phyloP scores from a whole-genome alignment of 64 coral and sea anemone genomes.

The Anthopleura sola region DNA sequence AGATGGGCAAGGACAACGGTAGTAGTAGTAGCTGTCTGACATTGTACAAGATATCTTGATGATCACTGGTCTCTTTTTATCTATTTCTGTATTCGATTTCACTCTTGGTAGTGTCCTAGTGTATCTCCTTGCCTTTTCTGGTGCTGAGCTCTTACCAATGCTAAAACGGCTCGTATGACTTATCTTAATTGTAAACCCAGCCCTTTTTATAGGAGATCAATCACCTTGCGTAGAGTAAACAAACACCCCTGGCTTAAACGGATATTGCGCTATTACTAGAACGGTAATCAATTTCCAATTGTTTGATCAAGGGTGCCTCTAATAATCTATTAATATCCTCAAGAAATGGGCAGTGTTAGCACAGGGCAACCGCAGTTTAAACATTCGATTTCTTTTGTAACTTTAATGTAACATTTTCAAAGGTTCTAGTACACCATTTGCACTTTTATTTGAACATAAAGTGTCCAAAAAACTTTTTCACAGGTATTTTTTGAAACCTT shows the following conservation, averaged over 20 bases:
- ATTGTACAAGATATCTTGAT: constrained; percentile 10
- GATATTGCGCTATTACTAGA: constrained; percentile 18
- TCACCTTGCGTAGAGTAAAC: background rate
- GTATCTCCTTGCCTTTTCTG: too few relatives aligned
- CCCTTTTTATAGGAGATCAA: background rate
- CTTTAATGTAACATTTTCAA: background rate
- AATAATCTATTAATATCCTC: constrained; percentile 26
- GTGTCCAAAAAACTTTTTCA: too few relatives aligned
- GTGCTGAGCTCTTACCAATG: background rate
- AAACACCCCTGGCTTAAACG: background rate
- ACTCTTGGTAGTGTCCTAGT: background rate
- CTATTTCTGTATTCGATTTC: background rate
- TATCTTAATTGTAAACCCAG: background rate
- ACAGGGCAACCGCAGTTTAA: background rate
- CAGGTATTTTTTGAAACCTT: too few relatives aligned
- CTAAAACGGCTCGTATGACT: background rate
- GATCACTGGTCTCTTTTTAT: background rate
- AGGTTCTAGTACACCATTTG: background rate
- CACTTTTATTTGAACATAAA: background rate
- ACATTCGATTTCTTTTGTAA: constrained; percentile 4
- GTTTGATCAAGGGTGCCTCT: background rate
- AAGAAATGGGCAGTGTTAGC: background rate
- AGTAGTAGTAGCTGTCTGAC: constrained; percentile 69
- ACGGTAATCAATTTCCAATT: constrained; percentile 15
- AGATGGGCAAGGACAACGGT: constrained; percentile 69